phyloP scores from a whole-genome alignment of 2,888 invertebrate genomes.

The Pammene fasciana region DNA sequence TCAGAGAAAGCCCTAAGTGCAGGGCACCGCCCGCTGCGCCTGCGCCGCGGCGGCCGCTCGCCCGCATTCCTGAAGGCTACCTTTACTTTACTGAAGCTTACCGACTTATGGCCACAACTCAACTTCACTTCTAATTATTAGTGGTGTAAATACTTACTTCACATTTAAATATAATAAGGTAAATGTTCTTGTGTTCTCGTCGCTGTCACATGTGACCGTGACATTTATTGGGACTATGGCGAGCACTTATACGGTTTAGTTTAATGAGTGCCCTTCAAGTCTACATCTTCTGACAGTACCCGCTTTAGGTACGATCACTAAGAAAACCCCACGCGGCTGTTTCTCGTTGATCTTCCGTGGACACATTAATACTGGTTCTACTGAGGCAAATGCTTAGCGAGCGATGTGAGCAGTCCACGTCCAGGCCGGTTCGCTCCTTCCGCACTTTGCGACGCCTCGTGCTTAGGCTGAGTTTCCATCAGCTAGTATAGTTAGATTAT shows the following conservation, averaged over 20 bases:
- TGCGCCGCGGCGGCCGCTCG: slow-evolving; percentile 1
- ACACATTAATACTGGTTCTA: neutral
- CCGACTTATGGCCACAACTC: neutral
- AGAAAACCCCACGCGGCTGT: no score
- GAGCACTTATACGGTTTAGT: no score
- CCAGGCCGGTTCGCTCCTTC: slow-evolving; percentile 1
- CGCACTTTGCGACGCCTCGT: slow-evolving; percentile 4
- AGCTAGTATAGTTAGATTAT: neutral
- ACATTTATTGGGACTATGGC: no score
- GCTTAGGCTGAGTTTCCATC: neutral
- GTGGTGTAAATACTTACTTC: no score
- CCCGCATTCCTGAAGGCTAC: slow-evolving; percentile 5
- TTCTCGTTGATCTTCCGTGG: no score
- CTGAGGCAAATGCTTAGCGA: neutral
- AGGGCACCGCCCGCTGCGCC: slow-evolving; percentile 5
- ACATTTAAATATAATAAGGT: no score
- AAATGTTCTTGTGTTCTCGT: no score
- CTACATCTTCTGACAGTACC: no score
- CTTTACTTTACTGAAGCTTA: neutral
- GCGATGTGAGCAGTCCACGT: neutral
- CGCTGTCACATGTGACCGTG: no score
- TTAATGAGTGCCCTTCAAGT: no score
- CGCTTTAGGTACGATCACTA: no score
- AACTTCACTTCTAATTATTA: neutral
- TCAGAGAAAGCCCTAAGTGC: no score